A percentile compares a stretch with the other conserved stretches of the same genome.
Evolutionary conservation across 2,113 vertebrate genomes (phyloP).

Genomic region (Catagonus wagneri): DNA sequence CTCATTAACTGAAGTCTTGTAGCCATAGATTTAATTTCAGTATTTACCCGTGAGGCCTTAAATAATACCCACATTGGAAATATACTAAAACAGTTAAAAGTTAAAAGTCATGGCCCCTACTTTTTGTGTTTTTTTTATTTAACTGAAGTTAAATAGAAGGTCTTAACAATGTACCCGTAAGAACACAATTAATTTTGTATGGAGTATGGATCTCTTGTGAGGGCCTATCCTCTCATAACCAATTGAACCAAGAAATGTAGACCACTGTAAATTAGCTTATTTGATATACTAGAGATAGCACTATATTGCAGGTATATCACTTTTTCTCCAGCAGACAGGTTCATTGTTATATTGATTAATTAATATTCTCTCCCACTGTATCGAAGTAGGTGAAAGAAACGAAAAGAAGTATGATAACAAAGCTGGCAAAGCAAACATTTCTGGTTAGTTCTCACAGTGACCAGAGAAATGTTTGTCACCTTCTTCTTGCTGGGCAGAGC

Average conservation of each 20-base stretch:
- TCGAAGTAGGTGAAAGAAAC: conserved; percentile 57
- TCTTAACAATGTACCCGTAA: background rate
- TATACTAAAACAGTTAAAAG: conserved; percentile 17
- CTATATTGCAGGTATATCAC: background rate
- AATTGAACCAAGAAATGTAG: background rate
- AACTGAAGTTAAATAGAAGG: conserved; percentile 9
- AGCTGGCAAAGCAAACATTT: conserved; percentile 19
- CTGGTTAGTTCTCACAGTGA: background rate
- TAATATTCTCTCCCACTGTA: conserved; percentile 11
- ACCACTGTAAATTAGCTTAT: conserved; percentile 31
- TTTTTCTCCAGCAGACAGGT: background rate
- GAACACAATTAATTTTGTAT: conserved; percentile 52
- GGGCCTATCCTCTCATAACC: background rate
- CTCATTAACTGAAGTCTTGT: background rate
- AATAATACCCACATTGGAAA: background rate
- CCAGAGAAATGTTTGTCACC: background rate
- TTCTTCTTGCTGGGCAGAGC: background rate
- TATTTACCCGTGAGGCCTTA: background rate
- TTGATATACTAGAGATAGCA: conserved; percentile 19
- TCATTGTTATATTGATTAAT: conserved; percentile 63
- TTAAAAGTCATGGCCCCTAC: background rate
- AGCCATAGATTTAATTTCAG: background rate
- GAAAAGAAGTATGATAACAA: conserved; percentile 37
- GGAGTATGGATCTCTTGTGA: background rate
- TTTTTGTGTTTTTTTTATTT: background rate